Conservation (phyloP, 2,888 invertebrate genomes). For the Dicroscelio sp. region DNA sequence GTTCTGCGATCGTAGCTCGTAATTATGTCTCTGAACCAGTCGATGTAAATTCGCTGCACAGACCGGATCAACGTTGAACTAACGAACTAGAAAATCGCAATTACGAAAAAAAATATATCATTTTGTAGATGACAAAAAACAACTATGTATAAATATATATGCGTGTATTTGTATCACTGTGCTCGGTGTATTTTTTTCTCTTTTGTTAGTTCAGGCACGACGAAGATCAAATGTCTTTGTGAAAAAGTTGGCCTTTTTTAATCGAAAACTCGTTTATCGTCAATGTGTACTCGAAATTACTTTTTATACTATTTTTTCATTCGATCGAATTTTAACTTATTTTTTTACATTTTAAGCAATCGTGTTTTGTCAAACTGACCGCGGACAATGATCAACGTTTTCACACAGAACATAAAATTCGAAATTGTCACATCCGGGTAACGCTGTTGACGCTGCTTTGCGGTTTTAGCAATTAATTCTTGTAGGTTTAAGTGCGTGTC, state of each 20-base stretch:
- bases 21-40: too few species aligned
- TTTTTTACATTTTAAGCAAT: conserved; percentile 9
- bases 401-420: conserved; percentile 42
- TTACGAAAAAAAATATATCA: conserved; percentile 25
- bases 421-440: conserved; percentile 52
- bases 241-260: conserved; percentile 65
- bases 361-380: neutral
- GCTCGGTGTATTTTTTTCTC: conserved; percentile 56
- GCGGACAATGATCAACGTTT: conserved; percentile 46
- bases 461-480: conserved; percentile 80
- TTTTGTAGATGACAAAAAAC: conserved; percentile 31
- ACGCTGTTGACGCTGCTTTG: conserved; percentile 76
- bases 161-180: conserved; percentile 18
- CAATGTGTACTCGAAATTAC: too few species aligned
- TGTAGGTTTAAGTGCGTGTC: conserved; percentile 83
- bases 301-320: neutral
- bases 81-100: conserved; percentile 60
- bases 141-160: neutral
- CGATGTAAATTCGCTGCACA: conserved; percentile 63
- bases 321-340: conserved; percentile 24
- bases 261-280: too few species aligned
- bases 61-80: conserved; percentile 57
- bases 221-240: conserved; percentile 51
- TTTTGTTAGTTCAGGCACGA: conserved; percentile 66
- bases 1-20: conserved; percentile 27